Evolutionary conservation across 2,888 invertebrate species (phyloP), one percentile per base, ranked within the genome.

Genomic region (Pseudococcus viburni): DNA sequence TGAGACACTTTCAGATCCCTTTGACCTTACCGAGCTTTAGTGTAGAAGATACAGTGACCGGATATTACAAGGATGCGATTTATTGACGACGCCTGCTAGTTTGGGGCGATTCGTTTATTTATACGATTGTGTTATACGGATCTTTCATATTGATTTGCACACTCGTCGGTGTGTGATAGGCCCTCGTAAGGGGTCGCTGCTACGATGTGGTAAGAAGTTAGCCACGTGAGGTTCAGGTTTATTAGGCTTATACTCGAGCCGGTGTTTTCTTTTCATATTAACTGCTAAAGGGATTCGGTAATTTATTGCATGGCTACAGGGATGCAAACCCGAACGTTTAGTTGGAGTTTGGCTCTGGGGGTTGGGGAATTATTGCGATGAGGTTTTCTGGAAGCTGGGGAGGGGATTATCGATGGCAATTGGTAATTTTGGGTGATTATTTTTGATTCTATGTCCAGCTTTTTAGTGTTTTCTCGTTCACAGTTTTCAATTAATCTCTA

Each of bases 1-100:
- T 15, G 48, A 51, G 11, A 51, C 48, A 9, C 15, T 51, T 51
- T 51, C 48, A 51, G 15, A 51, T 15, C 48, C 48, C 48, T 55
- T 55, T 55, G 12, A n/a, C n/a, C 17, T n/a, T 17, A 15, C n/a
- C n/a, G n/a, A n/a, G n/a, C n/a, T n/a, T n/a, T 55, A 17, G 0
- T 55, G 17, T 55, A 26, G 26, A 33, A 26, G 68, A 68, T 26
- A 26, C 26, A 26, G 26, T 68, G 68, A 26, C 68, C 68, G 68
- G 68, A 68, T 68, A 68, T 68, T 68, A 26, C 68, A 15, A 26
- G 12, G 68, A 68, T 68, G 68, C 68, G 68, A 68, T 68, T 68
- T 68, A 68, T 68, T 15, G 42, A 42, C 42, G 42, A 33, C 26
- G 26, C 26, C 42, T 42, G 26, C 22, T 4, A 9, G 2, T 5